Conservation (phyloP, 2,888 invertebrate genomes). For the Dione juno region DNA sequence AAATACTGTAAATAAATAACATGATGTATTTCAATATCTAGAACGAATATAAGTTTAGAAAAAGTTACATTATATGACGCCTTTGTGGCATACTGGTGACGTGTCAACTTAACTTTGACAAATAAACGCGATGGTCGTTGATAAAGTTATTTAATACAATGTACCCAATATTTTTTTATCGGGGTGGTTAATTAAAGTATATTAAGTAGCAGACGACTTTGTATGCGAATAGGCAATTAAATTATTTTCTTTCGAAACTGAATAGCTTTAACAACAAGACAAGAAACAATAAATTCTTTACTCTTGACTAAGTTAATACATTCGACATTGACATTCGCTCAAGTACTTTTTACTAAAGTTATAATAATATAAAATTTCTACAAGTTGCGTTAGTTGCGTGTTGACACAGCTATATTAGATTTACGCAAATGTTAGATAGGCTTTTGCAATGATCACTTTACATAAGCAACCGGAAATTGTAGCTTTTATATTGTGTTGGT, state of each 20-base stretch:
- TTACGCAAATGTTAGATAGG: constrained; percentile 64
- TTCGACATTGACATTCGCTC: constrained; percentile 73
- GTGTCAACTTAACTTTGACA: neutral
- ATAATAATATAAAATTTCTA: constrained; percentile 55
- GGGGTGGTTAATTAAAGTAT: too few relatives aligned
- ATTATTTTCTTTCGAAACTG: neutral
- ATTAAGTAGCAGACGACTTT: too few relatives aligned
- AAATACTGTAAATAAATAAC: too few relatives aligned
- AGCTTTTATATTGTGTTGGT: constrained; percentile 24
- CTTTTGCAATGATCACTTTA: constrained; percentile 58
- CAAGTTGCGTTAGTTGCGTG: constrained; percentile 57
- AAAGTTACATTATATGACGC: neutral
- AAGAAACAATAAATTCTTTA: constrained; percentile 13
- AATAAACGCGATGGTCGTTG: neutral
- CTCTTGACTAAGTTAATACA: constrained; percentile 53
- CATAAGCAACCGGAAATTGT: constrained; percentile 41
- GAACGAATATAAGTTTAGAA: neutral
- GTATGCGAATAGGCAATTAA: too few relatives aligned
- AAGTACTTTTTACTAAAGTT: constrained; percentile 27
- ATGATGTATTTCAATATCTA: neutral
- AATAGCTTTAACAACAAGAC: neutral
- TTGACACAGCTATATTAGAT: constrained; percentile 66
- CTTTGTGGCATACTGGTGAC: neutral
- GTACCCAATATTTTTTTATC: too few relatives aligned
- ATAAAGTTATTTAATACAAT: too few relatives aligned